phyloP scores from a whole-genome alignment of 2,113 vertebrate species.

The Climacteris rufus region DNA sequence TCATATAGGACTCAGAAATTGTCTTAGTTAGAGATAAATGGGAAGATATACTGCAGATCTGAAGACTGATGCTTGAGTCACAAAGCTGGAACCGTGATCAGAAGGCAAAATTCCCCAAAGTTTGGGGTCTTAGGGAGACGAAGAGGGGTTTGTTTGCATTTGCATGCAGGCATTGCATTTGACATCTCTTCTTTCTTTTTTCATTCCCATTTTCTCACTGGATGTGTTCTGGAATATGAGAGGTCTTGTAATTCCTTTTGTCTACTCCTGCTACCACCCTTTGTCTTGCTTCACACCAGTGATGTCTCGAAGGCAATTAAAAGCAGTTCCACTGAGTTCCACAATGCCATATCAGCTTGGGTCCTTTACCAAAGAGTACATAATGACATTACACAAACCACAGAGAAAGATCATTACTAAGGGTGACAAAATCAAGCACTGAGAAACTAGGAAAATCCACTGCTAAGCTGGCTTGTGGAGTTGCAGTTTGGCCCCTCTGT shows the following conservation, averaged over 20 bases:
- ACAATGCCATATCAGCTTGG: background rate
- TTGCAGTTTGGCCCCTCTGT: background rate
- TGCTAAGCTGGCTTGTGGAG: background rate
- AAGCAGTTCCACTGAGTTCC: background rate
- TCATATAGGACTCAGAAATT: slow-evolving; percentile 63
- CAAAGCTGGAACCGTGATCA: slow-evolving; percentile 30
- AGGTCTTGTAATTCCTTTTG: background rate
- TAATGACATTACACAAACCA: background rate
- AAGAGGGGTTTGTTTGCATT: background rate
- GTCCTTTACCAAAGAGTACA: background rate
- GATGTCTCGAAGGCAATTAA: background rate
- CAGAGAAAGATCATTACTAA: background rate
- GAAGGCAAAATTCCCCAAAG: background rate
- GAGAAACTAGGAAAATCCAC: background rate
- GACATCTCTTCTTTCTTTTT: background rate
- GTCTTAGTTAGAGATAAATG: slow-evolving; percentile 67
- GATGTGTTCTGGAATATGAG: background rate
- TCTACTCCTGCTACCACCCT: background rate
- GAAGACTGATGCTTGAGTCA: slow-evolving; percentile 44
- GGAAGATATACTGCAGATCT: slow-evolving; percentile 49
- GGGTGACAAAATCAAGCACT: background rate
- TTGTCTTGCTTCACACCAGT: background rate
- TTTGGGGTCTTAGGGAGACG: background rate
- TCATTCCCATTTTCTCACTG: background rate
- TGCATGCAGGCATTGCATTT: background rate